Conservation (phyloP, 2,797 vertebrate species). For the Coregonus sp. region DNA sequence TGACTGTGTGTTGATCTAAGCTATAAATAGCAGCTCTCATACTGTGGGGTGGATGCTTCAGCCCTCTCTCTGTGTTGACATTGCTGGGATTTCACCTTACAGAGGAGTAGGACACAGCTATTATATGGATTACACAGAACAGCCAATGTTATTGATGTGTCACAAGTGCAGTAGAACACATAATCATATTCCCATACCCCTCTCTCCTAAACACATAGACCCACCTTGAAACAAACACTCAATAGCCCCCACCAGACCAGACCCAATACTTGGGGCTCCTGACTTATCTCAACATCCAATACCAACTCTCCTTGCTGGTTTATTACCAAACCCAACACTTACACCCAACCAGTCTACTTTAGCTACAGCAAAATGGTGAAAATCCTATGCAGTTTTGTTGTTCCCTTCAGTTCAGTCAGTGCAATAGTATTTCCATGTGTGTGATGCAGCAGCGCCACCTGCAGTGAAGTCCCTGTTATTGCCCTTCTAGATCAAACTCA, state of each 20-base stretch:
- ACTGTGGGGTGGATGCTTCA: slow-evolving; percentile 18
- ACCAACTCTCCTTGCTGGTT: slow-evolving; percentile 10
- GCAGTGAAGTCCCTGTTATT: slow-evolving; percentile 65
- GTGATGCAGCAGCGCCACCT: slow-evolving; percentile 74
- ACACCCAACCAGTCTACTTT: slow-evolving; percentile 49
- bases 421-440: slow-evolving; percentile 49
- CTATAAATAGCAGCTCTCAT: slow-evolving; percentile 31
- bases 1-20: slow-evolving; percentile 46
- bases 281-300: slow-evolving; percentile 22
- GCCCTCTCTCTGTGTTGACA: slow-evolving; percentile 42
- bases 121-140: slow-evolving; percentile 50
- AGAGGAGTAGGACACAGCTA: slow-evolving; percentile 29
- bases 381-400: slow-evolving; percentile 69
- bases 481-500: slow-evolving; percentile 39
- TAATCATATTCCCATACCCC: slow-evolving; percentile 24
- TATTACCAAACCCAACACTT: slow-evolving; percentile 4
- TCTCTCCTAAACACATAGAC: neutral
- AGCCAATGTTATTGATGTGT: slow-evolving; percentile 38
- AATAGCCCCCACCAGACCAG: slow-evolving; percentile 28
- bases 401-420: slow-evolving; percentile 58
- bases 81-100: slow-evolving; percentile 42
- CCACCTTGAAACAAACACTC: slow-evolving; percentile 16
- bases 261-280: slow-evolving; percentile 40
- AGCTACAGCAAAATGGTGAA: slow-evolving; percentile 47
- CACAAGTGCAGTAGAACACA: slow-evolving; percentile 55